Evolutionary conservation across 2,797 vertebrate genomes (phyloP).

Genomic region (Catostomus latipinnis): DNA sequence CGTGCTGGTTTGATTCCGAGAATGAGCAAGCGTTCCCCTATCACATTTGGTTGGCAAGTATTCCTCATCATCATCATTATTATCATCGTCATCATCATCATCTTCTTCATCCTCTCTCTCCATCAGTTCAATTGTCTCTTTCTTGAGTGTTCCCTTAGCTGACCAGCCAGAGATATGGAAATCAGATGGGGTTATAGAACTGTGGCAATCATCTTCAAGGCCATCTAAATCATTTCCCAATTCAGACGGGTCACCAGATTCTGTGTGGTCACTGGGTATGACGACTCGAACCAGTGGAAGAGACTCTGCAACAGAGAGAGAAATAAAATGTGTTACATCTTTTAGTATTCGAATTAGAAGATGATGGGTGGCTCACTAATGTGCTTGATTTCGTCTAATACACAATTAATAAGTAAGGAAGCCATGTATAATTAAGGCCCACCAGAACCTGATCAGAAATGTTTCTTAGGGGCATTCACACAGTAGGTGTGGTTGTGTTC

Average conservation of each 20-base stretch:
- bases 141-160: constrained; percentile 22
- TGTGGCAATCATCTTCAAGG: constrained; percentile 50
- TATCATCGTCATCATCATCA: constrained; percentile 46
- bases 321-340: neutral
- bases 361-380: neutral
- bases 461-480: too few relatives aligned
- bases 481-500: too few relatives aligned
- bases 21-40: too few relatives aligned
- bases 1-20: neutral
- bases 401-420: neutral
- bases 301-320: constrained; percentile 51
- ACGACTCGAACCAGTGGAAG: constrained; percentile 63
- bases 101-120: constrained; percentile 39
- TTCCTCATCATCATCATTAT: constrained; percentile 36
- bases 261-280: constrained; percentile 40
- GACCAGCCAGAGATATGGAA: neutral
- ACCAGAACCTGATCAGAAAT: too few relatives aligned
- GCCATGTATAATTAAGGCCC: too few relatives aligned
- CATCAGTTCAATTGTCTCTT: neutral
- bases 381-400: neutral
- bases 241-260: constrained; percentile 55
- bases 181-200: constrained; percentile 28
- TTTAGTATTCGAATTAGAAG: neutral
- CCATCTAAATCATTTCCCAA: constrained; percentile 50
- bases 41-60: constrained; percentile 26